phyloP scores from a whole-genome alignment of 1,140 invertebrate species.

The Chironomus striatipennis region DNA sequence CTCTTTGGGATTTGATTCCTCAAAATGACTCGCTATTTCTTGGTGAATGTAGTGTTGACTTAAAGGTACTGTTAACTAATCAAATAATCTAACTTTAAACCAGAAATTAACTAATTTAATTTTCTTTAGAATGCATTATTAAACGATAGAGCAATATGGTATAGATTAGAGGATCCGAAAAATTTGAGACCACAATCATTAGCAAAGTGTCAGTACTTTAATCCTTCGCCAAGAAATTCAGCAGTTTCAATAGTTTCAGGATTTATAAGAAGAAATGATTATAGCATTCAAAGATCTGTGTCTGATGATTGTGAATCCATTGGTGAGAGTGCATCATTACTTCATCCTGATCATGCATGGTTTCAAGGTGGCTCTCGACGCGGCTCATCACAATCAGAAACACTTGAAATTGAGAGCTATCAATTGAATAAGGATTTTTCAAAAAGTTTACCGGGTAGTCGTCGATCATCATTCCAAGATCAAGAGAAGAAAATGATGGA shows the following conservation, averaged over 20 bases:
- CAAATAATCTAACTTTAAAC: constrained; percentile 19
- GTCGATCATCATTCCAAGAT: constrained; percentile 72
- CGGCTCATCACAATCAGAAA: constrained; percentile 76
- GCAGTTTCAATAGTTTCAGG: constrained; percentile 49
- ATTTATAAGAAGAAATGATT: constrained; percentile 52
- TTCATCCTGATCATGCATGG: constrained; percentile 79
- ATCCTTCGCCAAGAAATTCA: constrained; percentile 69
- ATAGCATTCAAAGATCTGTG: constrained; percentile 55
- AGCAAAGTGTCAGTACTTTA: constrained; percentile 51
- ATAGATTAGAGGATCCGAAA: constrained; percentile 70
- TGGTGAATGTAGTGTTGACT: constrained; percentile 70
- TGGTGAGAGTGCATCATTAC: constrained; percentile 57
- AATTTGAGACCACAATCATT: constrained; percentile 47
- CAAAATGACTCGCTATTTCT: constrained; percentile 74
- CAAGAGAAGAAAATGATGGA: constrained; percentile 44
- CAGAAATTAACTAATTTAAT: neutral
- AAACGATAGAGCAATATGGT: constrained; percentile 79
- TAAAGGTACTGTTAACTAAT: constrained; percentile 29
- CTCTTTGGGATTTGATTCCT: constrained; percentile 76
- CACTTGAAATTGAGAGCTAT: constrained; percentile 74
- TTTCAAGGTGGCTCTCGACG: constrained; percentile 57
- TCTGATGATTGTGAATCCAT: constrained; percentile 67
- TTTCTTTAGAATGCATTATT: constrained; percentile 67
- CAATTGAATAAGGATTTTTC: constrained; percentile 78
- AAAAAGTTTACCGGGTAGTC: constrained; percentile 69